Evolutionary conservation across 1,140 invertebrate species (phyloP), one percentile per base, ranked within the genome.

Genomic region (Paracyclopina nana): DNA sequence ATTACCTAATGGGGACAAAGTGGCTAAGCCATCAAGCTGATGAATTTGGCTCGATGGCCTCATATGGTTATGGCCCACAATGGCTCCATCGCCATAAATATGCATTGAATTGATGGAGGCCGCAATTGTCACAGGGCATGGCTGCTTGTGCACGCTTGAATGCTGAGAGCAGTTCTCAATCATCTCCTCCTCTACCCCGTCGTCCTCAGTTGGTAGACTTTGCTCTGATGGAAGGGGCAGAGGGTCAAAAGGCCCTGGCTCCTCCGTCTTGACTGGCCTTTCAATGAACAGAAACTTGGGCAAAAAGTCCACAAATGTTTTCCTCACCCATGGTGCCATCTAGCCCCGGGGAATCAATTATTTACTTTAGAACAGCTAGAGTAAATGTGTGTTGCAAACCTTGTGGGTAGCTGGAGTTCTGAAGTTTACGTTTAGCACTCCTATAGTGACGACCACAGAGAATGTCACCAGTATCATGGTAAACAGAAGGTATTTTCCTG

Each of bases 381-480:
- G 29, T 14, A 31, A 31, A 31, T 9, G 14, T 31, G 29, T 42
- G 6, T 25, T 27, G 20, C 45, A 72, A 79, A 94, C 83, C 58
- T 78, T 79, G 68, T 98, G 92, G 16, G 92, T 97, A 11, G 95
- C 87, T 24, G 94, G 92, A 28, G 72, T 74, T 31, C 94, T 80
- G 71, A 96, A 98, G 69, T 98, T 96, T 50, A 99, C 82, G 68
- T 98, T 98, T 55, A 98, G 73, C 58, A 98, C 90, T 55, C 86
- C 83, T 60, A 98, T 96, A 57, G 94, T 97, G 53, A 95, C 84
- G 53, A 98, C 80, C 58, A 98, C 92, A 44, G 91, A 97, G 42
- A 95, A 71, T 28, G 92, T 97, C 55, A 98, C 92, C 58, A 99
- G 74, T 61, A 96, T 87, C 90, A 99, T 96, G 34, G 94, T 99